phyloP scores from a whole-genome alignment of 1,140 invertebrate genomes.

The Danaus plexippus region DNA sequence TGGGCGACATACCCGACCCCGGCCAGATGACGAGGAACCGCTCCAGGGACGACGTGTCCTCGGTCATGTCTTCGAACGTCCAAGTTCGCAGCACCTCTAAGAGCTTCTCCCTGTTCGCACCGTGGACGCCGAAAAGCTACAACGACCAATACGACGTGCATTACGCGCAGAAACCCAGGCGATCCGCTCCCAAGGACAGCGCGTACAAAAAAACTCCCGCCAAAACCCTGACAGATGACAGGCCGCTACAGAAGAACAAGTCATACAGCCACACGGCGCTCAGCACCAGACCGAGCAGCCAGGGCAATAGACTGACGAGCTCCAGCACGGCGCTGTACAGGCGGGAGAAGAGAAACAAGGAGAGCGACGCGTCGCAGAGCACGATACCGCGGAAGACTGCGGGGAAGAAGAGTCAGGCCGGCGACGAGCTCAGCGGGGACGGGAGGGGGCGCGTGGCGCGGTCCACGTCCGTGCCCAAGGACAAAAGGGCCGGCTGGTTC shows the following conservation, averaged over 20 bases:
- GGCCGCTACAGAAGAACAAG: slow-evolving; percentile 54
- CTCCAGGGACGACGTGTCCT: slow-evolving; percentile 81
- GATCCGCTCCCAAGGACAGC: slow-evolving; percentile 37
- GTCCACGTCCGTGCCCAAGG: slow-evolving; percentile 79
- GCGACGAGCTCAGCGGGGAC: slow-evolving; percentile 73
- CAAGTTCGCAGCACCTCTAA: slow-evolving; percentile 84
- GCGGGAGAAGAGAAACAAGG: slow-evolving; percentile 57
- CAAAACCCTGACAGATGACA: slow-evolving; percentile 37
- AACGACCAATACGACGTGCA: slow-evolving; percentile 84
- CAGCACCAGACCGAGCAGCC: slow-evolving; percentile 45
- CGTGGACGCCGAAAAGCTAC: slow-evolving; percentile 84
- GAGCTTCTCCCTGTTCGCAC: slow-evolving; percentile 86
- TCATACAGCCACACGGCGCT: slow-evolving; percentile 63
- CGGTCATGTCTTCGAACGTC: slow-evolving; percentile 72
- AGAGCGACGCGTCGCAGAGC: slow-evolving; percentile 46
- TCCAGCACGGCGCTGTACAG: slow-evolving; percentile 54
- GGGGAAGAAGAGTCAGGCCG: slow-evolving; percentile 73
- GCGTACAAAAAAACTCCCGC: slow-evolving; percentile 48
- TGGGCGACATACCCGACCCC: slow-evolving; percentile 81
- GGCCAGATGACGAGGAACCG: slow-evolving; percentile 72
- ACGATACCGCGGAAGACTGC: slow-evolving; percentile 69
- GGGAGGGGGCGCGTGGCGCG: slow-evolving; percentile 68
- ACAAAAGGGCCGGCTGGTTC: slow-evolving; percentile 81
- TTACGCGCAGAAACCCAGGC: slow-evolving; percentile 78
- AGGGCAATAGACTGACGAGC: slow-evolving; percentile 40